Conservation (phyloP, 2,113 vertebrate genomes). For the Paracanthobrama guichenoti region DNA sequence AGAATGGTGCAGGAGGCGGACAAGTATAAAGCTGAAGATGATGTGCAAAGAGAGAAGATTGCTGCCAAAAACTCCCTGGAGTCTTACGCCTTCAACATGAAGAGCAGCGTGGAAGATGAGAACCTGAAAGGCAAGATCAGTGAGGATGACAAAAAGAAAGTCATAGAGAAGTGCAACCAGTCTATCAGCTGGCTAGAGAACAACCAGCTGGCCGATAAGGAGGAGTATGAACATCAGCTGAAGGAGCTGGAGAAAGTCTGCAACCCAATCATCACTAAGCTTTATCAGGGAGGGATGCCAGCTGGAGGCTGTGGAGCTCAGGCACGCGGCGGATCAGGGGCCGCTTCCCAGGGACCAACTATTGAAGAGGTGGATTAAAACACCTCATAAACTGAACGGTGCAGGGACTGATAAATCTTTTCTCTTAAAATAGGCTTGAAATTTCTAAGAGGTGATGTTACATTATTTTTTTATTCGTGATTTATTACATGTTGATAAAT, state of each 20-base stretch:
- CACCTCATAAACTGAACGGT: background rate
- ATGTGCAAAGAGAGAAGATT: slow-evolving; percentile 27
- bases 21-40: slow-evolving; percentile 37
- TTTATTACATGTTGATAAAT: background rate
- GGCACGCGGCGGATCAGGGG: background rate
- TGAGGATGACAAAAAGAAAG: slow-evolving; percentile 36
- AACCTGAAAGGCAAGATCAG: slow-evolving; percentile 40
- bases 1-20: slow-evolving; percentile 41
- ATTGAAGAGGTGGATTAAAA: slow-evolving; percentile 43
- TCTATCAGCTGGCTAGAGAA: slow-evolving; percentile 19
- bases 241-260: slow-evolving; percentile 42
- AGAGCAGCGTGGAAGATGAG: slow-evolving; percentile 35
- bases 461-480: background rate
- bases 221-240: slow-evolving; percentile 33
- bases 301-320: slow-evolving; percentile 35
- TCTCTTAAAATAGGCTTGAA: background rate
- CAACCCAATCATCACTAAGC: slow-evolving; percentile 32
- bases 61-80: slow-evolving; percentile 38
- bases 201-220: slow-evolving; percentile 37
- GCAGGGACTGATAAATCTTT: background rate
- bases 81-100: slow-evolving; percentile 42
- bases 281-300: slow-evolving; percentile 40
- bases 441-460: background rate
- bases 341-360: slow-evolving; percentile 25
- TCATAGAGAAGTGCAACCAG: slow-evolving; percentile 21